Evolutionary conservation across 2,797 vertebrate species (phyloP).

Genomic region (Crenichthys baileyi): DNA sequence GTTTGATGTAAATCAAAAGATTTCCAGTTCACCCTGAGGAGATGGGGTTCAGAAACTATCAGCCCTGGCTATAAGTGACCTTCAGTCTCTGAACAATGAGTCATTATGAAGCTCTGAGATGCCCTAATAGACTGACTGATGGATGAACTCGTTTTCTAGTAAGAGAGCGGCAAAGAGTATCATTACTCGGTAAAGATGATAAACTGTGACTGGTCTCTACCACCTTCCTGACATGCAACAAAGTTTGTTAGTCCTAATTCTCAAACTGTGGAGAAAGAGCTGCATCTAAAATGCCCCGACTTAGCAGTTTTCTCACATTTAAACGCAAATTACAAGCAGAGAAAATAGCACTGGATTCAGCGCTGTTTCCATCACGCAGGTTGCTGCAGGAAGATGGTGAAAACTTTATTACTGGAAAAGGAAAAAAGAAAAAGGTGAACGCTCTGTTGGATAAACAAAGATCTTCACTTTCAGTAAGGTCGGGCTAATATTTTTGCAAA

Average conservation of each 20-base stretch:
- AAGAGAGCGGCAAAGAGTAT: slow-evolving; percentile 29
- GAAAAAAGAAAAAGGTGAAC: no score
- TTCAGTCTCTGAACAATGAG: slow-evolving; percentile 77
- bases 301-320: no score
- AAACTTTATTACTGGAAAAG: no score
- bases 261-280: no score
- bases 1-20: slow-evolving; percentile 79
- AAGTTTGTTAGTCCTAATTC: neutral
- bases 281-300: no score
- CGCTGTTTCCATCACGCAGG: no score
- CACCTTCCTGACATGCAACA: slow-evolving; percentile 24
- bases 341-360: no score
- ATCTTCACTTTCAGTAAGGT: no score
- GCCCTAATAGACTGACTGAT: slow-evolving; percentile 80
- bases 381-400: no score
- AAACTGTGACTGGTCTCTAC: slow-evolving; percentile 21
- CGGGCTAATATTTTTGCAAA: no score
- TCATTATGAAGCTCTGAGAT: slow-evolving; percentile 74
- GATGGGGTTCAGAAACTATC: slow-evolving; percentile 74
- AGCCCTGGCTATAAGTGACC: slow-evolving; percentile 76
- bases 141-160: slow-evolving; percentile 63
- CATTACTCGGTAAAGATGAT: slow-evolving; percentile 22
- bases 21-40: slow-evolving; percentile 65
- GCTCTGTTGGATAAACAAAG: no score
- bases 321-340: no score